Percentiles rank a stretch among this genome's conserved stretches.
phyloP scores from a whole-genome alignment of 2,113 vertebrate species.

The Cottus gobio region DNA sequence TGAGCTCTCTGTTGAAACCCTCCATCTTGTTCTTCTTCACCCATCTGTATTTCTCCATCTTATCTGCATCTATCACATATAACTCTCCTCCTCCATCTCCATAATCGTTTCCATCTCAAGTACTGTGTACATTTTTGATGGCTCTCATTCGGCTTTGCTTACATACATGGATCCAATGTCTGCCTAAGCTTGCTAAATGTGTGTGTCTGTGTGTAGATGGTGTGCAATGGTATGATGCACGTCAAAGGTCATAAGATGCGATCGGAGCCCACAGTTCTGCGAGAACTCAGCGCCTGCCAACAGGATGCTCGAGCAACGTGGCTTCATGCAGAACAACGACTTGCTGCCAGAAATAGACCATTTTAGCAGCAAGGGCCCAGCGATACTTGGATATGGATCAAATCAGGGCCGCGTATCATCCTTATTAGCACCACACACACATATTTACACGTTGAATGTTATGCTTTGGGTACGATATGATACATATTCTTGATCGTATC shows the following conservation, averaged over 20 bases:
- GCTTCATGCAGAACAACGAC: constrained; percentile 39
- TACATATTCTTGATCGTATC: neutral
- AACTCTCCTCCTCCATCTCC: constrained; percentile 35
- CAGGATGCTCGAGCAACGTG: constrained; percentile 44
- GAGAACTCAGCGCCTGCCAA: constrained; percentile 43
- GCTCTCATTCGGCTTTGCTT: constrained; percentile 3
- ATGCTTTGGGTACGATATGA: neutral
- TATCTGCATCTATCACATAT: constrained; percentile 42
- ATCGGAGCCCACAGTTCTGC: constrained; percentile 39
- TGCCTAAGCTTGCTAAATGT: neutral
- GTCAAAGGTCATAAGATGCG: constrained; percentile 52
- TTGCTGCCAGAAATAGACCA: constrained; percentile 66
- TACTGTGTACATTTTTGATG: constrained; percentile 15
- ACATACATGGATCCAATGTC: constrained; percentile 10
- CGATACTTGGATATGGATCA: constrained; percentile 61
- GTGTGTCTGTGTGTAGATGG: constrained; percentile 12
- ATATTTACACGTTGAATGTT: constrained; percentile 20
- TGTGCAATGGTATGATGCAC: constrained; percentile 18
- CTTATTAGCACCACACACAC: constrained; percentile 25
- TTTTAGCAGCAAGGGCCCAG: constrained; percentile 53
- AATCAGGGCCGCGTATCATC: constrained; percentile 46
- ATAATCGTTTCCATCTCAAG: constrained; percentile 25
- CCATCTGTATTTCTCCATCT: constrained; percentile 47
- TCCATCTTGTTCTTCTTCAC: constrained; percentile 65
- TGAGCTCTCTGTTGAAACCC: constrained; percentile 49